A percentile compares a stretch with the other conserved stretches of the same genome.
Evolutionary conservation across 2,888 invertebrate genomes (phyloP).

Genomic region (Phania funesta): DNA sequence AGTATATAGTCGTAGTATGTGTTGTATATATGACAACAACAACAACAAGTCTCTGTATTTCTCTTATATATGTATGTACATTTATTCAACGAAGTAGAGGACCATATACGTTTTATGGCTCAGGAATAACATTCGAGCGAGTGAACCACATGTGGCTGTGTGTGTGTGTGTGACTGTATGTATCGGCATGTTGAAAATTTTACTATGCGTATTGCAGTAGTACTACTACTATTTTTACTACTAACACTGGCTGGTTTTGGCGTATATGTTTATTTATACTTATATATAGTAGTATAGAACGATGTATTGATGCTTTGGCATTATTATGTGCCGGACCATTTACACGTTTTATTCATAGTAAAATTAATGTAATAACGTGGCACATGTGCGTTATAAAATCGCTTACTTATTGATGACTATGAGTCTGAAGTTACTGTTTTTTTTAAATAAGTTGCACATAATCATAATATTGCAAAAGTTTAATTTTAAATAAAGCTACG

Average conservation of each 20-base stretch:
- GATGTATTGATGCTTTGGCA: conserved; percentile 18
- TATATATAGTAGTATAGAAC: background rate
- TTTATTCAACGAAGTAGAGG: background rate
- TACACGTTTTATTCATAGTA: conserved; percentile 53
- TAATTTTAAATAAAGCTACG: too few species aligned
- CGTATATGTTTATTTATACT: background rate
- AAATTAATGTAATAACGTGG: conserved; percentile 45
- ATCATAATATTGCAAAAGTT: background rate
- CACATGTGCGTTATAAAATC: conserved; percentile 50
- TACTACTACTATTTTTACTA: conserved; percentile 37
- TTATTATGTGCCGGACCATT: conserved; percentile 38
- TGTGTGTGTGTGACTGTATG: background rate
- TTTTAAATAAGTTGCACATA: background rate
- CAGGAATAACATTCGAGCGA: background rate
- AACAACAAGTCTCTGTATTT: background rate
- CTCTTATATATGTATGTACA: background rate
- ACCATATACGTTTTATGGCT: background rate
- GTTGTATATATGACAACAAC: conserved; percentile 8
- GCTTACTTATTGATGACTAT: conserved; percentile 21
- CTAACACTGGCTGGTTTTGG: background rate
- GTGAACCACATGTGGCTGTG: background rate
- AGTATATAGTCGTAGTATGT: conserved; percentile 1
- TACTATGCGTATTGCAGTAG: conserved; percentile 41
- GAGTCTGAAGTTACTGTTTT: background rate
- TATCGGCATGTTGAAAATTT: background rate